A percentile compares a stretch with the other conserved stretches of the same genome.
These are phyloP conservation scores for Siniperca undulata DNA, from an alignment of 2,797 vertebrate genomes.

Conservation along the genomic window DNA sequence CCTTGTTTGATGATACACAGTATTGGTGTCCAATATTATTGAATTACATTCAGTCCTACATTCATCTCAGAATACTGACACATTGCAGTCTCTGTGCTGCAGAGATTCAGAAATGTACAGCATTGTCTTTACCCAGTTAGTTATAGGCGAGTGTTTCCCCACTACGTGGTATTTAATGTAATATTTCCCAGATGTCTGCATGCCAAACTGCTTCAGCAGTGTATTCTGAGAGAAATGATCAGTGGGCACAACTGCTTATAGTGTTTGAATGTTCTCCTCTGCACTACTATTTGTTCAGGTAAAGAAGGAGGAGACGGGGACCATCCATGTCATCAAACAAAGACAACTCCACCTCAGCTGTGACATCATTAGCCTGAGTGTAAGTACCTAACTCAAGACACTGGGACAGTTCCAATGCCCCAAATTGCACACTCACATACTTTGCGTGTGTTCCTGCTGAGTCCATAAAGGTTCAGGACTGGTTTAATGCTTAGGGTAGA, in stretches of 20 bases:
- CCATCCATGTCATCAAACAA: constrained; percentile 97
- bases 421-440: background rate
- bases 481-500: background rate
- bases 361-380: constrained; percentile 96
- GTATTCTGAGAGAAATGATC: background rate
- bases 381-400: constrained; percentile 79
- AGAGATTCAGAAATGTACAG: background rate
- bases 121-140: background rate
- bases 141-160: background rate
- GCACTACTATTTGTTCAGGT: constrained; percentile 82
- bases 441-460: background rate
- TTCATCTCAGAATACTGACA: background rate
- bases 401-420: background rate
- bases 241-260: background rate
- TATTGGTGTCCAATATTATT: background rate
- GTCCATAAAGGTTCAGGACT: background rate
- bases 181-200: background rate
- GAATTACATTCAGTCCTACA: background rate
- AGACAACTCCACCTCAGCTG: constrained; percentile 94
- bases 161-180: background rate
- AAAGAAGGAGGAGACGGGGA: constrained; percentile 94
- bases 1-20: background rate
- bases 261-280: background rate
- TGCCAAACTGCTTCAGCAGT: background rate
- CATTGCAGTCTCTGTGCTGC: background rate